Evolutionary conservation across 2,113 vertebrate species (phyloP).

Genomic region (Mobula birostris): DNA sequence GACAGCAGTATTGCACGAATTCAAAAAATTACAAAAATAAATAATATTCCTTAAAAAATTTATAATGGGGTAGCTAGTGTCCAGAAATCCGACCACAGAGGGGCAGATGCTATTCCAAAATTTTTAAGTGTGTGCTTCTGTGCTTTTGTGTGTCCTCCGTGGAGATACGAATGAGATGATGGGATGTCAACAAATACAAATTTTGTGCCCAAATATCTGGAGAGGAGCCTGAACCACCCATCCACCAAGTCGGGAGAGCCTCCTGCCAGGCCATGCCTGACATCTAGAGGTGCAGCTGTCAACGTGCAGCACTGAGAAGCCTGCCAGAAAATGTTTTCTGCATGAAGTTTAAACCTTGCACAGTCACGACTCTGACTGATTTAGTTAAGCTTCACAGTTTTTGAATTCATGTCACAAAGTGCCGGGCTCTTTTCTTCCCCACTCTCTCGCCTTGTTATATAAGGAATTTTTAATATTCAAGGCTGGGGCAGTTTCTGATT

Average conservation of each 20-base stretch:
- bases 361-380: too few species aligned
- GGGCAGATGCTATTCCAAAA: too few species aligned
- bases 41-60: too few species aligned
- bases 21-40: too few species aligned
- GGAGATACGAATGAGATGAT: too few species aligned
- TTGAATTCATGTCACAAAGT: not conserved
- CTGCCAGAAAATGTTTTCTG: not conserved
- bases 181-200: not conserved
- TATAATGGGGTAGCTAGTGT: too few species aligned
- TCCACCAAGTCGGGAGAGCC: not conserved
- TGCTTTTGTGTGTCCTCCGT: too few species aligned
- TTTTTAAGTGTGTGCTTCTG: too few species aligned
- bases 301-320: not conserved
- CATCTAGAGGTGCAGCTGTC: not conserved
- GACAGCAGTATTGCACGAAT: too few species aligned
- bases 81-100: too few species aligned
- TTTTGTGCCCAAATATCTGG: not conserved
- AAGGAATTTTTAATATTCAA: slow-evolving; percentile 16
- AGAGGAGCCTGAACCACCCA: not conserved
- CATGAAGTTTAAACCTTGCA: not conserved
- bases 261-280: not conserved
- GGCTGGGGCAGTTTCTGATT: slow-evolving; percentile 9
- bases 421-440: not conserved
- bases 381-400: not conserved
- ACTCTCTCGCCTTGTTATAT: not conserved